Evolutionary conservation across 2,797 vertebrate species (phyloP).

Genomic region (Chelon auratus): DNA sequence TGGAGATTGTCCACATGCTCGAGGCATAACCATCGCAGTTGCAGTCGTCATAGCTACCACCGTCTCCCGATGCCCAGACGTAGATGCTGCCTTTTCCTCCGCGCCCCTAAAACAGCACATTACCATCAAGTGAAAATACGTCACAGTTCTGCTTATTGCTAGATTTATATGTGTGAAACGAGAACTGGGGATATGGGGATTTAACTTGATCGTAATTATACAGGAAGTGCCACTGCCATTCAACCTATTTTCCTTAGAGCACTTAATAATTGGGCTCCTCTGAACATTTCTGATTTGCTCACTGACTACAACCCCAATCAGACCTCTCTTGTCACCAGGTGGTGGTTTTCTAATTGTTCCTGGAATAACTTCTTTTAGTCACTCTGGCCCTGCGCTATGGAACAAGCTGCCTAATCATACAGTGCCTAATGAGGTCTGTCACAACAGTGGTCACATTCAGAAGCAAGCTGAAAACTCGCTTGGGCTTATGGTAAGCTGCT

Average conservation of each 20-base stretch:
- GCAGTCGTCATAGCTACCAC: slow-evolving; percentile 98
- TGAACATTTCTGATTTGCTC: slow-evolving; percentile 13
- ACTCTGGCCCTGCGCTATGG: not conserved
- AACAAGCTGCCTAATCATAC: slow-evolving; percentile 15
- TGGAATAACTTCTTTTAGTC: slow-evolving; percentile 17
- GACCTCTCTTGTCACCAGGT: slow-evolving; percentile 6
- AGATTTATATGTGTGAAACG: not conserved
- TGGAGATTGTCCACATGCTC: slow-evolving; percentile 99
- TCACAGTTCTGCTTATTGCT: not conserved
- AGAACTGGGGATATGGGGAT: slow-evolving; percentile 14
- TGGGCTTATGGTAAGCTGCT: too few relatives aligned
- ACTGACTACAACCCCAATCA: slow-evolving; percentile 13
- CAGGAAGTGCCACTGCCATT: not conserved
- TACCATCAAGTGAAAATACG: slow-evolving; percentile 20
- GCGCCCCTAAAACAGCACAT: slow-evolving; percentile 86
- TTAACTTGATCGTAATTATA: slow-evolving; percentile 11
- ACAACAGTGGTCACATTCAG: not conserved
- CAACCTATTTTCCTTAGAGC: slow-evolving; percentile 4
- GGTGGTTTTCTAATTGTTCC: slow-evolving; percentile 26
- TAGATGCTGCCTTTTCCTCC: slow-evolving; percentile 99
- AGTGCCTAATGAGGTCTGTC: slow-evolving; percentile 12
- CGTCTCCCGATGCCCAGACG: slow-evolving; percentile 98
- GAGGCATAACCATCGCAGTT: slow-evolving; percentile 99
- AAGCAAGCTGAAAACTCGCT: too few relatives aligned
- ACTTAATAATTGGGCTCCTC: slow-evolving; percentile 6